Evolutionary conservation across 2,888 invertebrate species (phyloP), one percentile per base, ranked within the genome.

Genomic region (Agonopterix arenella): DNA sequence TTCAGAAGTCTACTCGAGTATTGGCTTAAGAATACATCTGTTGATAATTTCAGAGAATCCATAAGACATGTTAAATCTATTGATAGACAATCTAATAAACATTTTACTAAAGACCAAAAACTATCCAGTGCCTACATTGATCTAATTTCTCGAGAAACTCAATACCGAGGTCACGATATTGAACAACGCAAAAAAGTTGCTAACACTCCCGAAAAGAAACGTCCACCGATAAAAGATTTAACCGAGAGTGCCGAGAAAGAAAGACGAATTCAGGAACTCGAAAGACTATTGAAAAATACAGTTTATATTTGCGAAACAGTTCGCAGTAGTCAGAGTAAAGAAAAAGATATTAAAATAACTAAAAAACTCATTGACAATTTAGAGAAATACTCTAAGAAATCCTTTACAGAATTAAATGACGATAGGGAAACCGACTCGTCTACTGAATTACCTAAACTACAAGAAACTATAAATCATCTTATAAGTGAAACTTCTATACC

Each of bases 1-100:
- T 84, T 86, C 40, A 76, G 73, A 62, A 69, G 68, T 48, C 62
- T 86, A 1, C 54, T 85, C 40, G 79, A 85, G 44, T 85, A 74
- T 58, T 88, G 84, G 83, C 56, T 86, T 9, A 77, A 70, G 43
- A 73, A 79, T 48, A 78, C 76, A 0, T 57, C 65, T 0, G 48
- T 59, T 4, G 57, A 64, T 41, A 62, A 60, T 1, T 61, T 74
- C 4, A 70, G 66, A 55, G 58, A 66, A n/a, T 61, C 68, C 2
- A 58, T 70, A 47, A 73, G 49, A 43, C 56, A 59, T n/a, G 68
- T 62, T 0, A 75, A 76, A 55, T 73, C 73, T 0, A 64, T 73
- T 47, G 66, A 62, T 16, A 70, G 60, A 58, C 78, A 70, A 40
- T 84, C 82, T 0, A 73, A 70, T 47, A 59, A 59, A 18, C 60